Conservation (phyloP, 2,113 vertebrate genomes). For the Saguinus imperator region DNA sequence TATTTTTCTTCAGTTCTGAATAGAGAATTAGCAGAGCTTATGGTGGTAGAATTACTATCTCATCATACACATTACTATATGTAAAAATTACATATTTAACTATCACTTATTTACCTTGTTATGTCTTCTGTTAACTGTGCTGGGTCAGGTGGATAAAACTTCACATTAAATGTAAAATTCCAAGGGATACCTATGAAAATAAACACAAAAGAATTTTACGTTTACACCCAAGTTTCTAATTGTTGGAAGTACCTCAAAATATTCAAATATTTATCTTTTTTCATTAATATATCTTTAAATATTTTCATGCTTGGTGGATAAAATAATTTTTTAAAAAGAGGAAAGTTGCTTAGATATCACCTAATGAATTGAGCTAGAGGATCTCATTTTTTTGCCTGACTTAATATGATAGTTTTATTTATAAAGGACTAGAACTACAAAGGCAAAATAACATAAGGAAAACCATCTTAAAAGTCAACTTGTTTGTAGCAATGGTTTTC, state of each 20-base stretch:
- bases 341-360: not conserved
- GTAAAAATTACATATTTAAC: conserved; percentile 8
- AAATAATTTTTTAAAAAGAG: not conserved
- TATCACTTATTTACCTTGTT: conserved; percentile 89
- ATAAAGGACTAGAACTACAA: not conserved
- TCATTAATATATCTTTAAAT: not conserved
- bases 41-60: conserved; percentile 13
- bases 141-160: conserved; percentile 97
- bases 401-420: not conserved
- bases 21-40: not conserved
- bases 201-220: conserved; percentile 53
- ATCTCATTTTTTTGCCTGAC: not conserved
- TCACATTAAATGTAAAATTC: conserved; percentile 90
- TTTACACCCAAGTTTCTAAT: conserved; percentile 44
- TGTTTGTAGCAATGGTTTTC: not conserved
- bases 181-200: conserved; percentile 85
- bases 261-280: not conserved
- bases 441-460: conserved; percentile 3
- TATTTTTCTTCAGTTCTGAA: conserved; percentile 35
- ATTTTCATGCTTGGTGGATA: not conserved
- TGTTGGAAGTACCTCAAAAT: conserved; percentile 1
- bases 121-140: conserved; percentile 98
- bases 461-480: not conserved
- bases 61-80: too few species aligned
- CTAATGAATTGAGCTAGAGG: not conserved